phyloP scores from a whole-genome alignment of 2,888 invertebrate species.

The Drosophila suboccidentalis region DNA sequence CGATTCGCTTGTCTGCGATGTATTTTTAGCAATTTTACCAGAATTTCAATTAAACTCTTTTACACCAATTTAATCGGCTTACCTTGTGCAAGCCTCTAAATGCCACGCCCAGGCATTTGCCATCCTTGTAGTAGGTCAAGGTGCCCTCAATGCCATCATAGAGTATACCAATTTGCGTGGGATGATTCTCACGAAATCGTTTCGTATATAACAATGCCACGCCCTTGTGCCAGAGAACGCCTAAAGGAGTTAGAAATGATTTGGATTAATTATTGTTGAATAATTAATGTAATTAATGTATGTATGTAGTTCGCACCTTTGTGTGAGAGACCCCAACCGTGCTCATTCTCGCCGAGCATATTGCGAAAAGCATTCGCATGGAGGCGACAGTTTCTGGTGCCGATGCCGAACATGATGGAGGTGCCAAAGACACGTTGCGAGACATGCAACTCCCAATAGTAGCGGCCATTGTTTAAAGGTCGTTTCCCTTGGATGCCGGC shows the following conservation, averaged over 20 bases:
- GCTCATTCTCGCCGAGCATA: constrained; percentile 90
- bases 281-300: background rate
- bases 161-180: constrained; percentile 89
- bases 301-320: constrained; percentile 86
- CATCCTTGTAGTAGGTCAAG: constrained; percentile 90
- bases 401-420: constrained; percentile 91
- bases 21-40: background rate
- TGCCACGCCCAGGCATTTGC: constrained; percentile 89
- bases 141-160: constrained; percentile 90
- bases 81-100: constrained; percentile 88
- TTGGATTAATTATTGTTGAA: background rate
- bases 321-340: constrained; percentile 91
- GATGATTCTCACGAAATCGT: constrained; percentile 90
- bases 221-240: constrained; percentile 89
- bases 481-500: constrained; percentile 90
- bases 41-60: background rate
- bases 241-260: background rate
- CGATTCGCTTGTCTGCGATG: background rate
- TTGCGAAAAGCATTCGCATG: constrained; percentile 90
- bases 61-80: constrained; percentile 13
- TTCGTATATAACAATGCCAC: constrained; percentile 88
- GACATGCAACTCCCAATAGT: constrained; percentile 89
- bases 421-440: constrained; percentile 90
- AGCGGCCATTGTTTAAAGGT: constrained; percentile 88
- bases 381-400: constrained; percentile 87